phyloP scores from a whole-genome alignment of 2,797 vertebrate genomes.

The Todus mexicanus region DNA sequence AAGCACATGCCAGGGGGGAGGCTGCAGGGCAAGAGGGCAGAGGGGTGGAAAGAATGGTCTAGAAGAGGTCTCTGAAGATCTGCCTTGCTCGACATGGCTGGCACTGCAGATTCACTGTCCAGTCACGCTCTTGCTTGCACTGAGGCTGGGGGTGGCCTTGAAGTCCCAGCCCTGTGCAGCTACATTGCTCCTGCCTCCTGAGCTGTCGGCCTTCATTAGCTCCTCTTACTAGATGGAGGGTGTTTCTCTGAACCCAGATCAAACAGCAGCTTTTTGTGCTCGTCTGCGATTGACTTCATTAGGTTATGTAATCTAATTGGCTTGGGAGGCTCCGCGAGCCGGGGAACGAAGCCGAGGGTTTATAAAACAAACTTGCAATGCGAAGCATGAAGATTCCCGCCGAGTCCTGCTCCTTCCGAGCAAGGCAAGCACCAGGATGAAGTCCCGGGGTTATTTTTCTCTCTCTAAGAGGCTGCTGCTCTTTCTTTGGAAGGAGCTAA shows the following conservation, averaged over 20 bases:
- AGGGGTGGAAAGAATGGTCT: not conserved
- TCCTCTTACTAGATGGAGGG: not conserved
- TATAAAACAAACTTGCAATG: not conserved
- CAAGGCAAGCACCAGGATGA: not conserved
- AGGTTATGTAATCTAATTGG: not conserved
- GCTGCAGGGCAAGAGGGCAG: not conserved
- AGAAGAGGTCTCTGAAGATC: not conserved
- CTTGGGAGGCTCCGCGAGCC: not conserved
- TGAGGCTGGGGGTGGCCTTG: not conserved
- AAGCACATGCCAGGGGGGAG: not conserved
- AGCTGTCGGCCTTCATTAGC: constrained; percentile 4
- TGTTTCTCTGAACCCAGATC: not conserved
- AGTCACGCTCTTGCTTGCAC: not conserved
- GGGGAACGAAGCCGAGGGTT: not conserved
- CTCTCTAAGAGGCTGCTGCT: not conserved
- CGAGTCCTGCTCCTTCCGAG: not conserved
- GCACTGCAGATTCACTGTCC: not conserved
- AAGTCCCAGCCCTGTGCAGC: not conserved
- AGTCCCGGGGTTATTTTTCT: not conserved
- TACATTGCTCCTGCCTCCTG: not conserved
- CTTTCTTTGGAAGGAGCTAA: not conserved
- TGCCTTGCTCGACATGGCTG: not conserved
- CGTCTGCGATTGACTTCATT: not conserved
- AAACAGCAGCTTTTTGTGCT: not conserved
- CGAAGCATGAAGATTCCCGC: not conserved